phyloP scores from a whole-genome alignment of 2,797 vertebrate species.

The Rhincodon typus region DNA sequence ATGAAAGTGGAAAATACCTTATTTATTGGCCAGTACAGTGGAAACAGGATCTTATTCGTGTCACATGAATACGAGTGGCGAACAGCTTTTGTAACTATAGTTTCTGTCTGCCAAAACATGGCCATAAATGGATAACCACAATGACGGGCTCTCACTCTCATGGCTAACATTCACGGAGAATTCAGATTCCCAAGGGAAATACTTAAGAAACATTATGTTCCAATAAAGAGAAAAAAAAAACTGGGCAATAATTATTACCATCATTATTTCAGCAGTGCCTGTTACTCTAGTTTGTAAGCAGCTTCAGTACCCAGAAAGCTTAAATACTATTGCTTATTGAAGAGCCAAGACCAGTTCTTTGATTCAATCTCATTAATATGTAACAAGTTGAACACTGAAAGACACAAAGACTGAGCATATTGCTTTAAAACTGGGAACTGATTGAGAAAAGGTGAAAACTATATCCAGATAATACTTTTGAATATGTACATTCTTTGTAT shows the following conservation, averaged over 20 bases:
- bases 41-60: not conserved
- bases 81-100: not conserved
- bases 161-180: not conserved
- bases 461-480: not conserved
- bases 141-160: not conserved
- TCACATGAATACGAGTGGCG: not conserved
- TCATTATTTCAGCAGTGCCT: slow-evolving; percentile 13
- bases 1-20: not conserved
- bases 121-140: not conserved
- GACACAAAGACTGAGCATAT: not conserved
- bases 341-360: not conserved
- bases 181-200: slow-evolving; percentile 33
- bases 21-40: not conserved
- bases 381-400: slow-evolving; percentile 4
- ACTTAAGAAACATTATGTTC: slow-evolving; percentile 31
- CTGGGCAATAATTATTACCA: slow-evolving; percentile 20
- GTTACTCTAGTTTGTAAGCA: slow-evolving; percentile 15
- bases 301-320: not conserved
- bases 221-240: slow-evolving; percentile 33
- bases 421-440: not conserved
- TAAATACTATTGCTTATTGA: slow-evolving; percentile 19
- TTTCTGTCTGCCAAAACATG: not conserved
- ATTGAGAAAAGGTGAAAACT: not conserved
- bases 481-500: not conserved
- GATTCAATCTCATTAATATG: slow-evolving; percentile 28